Conservation (phyloP, 2,888 invertebrate genomes). For the Troides aeacus region DNA sequence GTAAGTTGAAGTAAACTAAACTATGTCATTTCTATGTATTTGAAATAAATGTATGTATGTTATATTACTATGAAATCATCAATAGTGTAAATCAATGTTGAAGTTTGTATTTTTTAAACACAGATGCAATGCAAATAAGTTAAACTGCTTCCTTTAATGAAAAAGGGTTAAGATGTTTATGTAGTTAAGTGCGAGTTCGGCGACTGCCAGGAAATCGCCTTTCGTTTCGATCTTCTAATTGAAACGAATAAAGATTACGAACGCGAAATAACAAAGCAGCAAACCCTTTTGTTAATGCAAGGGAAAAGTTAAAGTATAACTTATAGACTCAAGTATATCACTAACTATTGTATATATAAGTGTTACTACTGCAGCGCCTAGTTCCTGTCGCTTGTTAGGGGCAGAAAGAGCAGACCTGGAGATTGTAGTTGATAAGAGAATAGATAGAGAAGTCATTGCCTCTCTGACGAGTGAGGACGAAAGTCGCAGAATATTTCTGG, state of each 20-base stretch:
- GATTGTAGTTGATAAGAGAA: too few species aligned
- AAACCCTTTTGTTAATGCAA: slow-evolving; percentile 16
- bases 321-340: neutral
- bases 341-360: neutral
- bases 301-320: slow-evolving; percentile 1
- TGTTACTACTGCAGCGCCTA: too few species aligned
- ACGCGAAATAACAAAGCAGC: slow-evolving; percentile 29
- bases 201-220: slow-evolving; percentile 53
- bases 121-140: slow-evolving; percentile 70
- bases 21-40: too few species aligned
- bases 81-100: neutral
- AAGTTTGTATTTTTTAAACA: slow-evolving; percentile 45
- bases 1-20: too few species aligned
- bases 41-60: too few species aligned
- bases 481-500: too few species aligned
- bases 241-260: slow-evolving; percentile 62
- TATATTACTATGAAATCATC: neutral
- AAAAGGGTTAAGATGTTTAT: slow-evolving; percentile 74
- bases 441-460: too few species aligned
- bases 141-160: slow-evolving; percentile 45
- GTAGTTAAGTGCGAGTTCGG: slow-evolving; percentile 64
- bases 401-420: too few species aligned
- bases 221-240: slow-evolving; percentile 55
- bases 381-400: too few species aligned
- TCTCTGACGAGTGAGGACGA: too few species aligned